A percentile compares a stretch with the other conserved stretches of the same genome.
phyloP scores from a whole-genome alignment of 2,888 invertebrate species.

The Pseudanteris insignis region DNA sequence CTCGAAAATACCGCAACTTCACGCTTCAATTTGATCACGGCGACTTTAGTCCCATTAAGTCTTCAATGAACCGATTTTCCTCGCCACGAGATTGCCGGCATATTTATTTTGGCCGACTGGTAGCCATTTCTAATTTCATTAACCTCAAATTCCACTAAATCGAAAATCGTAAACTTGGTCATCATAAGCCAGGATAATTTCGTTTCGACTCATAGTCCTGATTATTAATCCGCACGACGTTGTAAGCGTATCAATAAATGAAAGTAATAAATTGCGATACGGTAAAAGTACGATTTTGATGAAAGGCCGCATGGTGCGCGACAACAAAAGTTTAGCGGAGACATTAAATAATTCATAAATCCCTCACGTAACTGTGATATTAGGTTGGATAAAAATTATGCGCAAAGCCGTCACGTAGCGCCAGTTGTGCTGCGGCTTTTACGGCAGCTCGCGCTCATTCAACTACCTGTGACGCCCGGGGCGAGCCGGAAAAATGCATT shows the following conservation, averaged over 20 bases:
- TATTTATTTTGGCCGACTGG: slow-evolving; percentile 27
- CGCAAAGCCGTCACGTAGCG: slow-evolving; percentile 20
- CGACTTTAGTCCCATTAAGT: slow-evolving; percentile 39
- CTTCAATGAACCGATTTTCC: slow-evolving; percentile 33
- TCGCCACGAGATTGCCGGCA: slow-evolving; percentile 20
- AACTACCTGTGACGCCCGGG: slow-evolving; percentile 19
- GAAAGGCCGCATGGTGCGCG: no score
- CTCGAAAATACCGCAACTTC: slow-evolving; percentile 28
- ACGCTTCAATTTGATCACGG: slow-evolving; percentile 27
- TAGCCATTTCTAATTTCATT: slow-evolving; percentile 35
- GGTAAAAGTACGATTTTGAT: no score
- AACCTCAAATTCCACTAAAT: no score
- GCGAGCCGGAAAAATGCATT: slow-evolving; percentile 58
- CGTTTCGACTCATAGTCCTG: no score
- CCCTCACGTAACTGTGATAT: slow-evolving; percentile 9
- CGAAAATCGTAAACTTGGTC: no score
- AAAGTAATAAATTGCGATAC: no score
- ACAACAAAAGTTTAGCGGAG: slow-evolving; percentile 11
- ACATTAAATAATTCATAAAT: slow-evolving; percentile 29
- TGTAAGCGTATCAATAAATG: no score
- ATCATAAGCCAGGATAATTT: slow-evolving; percentile 16
- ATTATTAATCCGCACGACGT: slow-evolving; percentile 6
- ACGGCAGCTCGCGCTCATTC: slow-evolving; percentile 19
- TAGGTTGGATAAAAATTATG: slow-evolving; percentile 20
- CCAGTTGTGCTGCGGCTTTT: slow-evolving; percentile 20